Conservation (phyloP, 2,888 invertebrate genomes). For the Baccha elongata region DNA sequence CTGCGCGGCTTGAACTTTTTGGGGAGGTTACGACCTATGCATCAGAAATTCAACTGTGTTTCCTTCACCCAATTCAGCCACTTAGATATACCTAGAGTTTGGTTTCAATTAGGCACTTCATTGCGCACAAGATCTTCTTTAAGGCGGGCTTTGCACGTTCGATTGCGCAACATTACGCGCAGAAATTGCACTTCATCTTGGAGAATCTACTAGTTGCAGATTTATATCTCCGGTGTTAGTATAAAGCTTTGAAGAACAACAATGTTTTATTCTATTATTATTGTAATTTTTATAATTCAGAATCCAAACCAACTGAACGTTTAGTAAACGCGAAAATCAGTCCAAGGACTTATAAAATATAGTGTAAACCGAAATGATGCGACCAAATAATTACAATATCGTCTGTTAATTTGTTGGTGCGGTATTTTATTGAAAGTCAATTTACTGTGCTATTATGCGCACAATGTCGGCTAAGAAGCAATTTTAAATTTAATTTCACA, state of each 20-base stretch:
- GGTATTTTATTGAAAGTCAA: conserved; percentile 56
- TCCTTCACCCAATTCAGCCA: conserved; percentile 61
- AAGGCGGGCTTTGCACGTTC: conserved; percentile 55
- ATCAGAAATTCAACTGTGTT: conserved; percentile 24
- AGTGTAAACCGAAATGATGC: conserved; percentile 19
- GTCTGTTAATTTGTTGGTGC: conserved; percentile 1
- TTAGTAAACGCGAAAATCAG: conserved; percentile 53
- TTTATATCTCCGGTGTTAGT: too few species aligned
- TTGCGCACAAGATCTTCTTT: conserved; percentile 16
- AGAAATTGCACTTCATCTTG: conserved; percentile 37
- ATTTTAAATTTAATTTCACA: conserved; percentile 66
- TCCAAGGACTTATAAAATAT: conserved; percentile 56
- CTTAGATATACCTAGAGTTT: conserved; percentile 19
- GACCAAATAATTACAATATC: conserved; percentile 24
- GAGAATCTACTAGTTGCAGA: too few species aligned
- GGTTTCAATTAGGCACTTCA: conserved; percentile 58
- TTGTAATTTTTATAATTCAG: conserved; percentile 45
- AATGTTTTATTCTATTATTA: conserved; percentile 55
- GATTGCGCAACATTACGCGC: conserved; percentile 47
- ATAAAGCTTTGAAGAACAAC: conserved; percentile 9
- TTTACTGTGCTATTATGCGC: conserved; percentile 5
- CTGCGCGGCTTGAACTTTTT: conserved; percentile 60
- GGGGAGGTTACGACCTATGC: conserved; percentile 53
- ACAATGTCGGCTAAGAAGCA: conserved; percentile 27
- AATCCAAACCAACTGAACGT: neutral